Conservation (phyloP, 2,888 invertebrate species). For the Drosophila anceps region DNA sequence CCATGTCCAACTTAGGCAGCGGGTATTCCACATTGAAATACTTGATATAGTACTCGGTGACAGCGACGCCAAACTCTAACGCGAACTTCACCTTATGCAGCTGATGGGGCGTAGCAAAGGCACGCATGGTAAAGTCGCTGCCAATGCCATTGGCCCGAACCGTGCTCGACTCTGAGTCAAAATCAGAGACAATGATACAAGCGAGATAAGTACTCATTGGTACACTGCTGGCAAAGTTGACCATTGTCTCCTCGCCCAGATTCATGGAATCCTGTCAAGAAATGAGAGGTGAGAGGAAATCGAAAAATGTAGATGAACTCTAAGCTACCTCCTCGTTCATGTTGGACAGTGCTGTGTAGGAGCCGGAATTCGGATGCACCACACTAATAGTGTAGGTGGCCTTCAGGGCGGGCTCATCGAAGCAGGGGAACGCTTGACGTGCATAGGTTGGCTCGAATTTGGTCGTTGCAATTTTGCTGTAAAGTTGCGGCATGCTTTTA, state of each 20-base stretch:
- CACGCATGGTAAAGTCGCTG: constrained; percentile 88
- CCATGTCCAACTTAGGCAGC: constrained; percentile 90
- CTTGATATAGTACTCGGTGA: constrained; percentile 92
- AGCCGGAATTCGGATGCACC: constrained; percentile 88
- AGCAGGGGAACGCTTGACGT: constrained; percentile 97
- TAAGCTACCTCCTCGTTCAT: constrained; percentile 54
- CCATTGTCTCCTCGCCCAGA: constrained; percentile 87
- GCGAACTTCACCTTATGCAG: constrained; percentile 92
- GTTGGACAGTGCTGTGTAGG: constrained; percentile 92
- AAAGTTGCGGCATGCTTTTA: constrained; percentile 67
- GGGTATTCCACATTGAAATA: constrained; percentile 95
- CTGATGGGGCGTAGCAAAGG: constrained; percentile 91
- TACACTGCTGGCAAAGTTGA: constrained; percentile 92
- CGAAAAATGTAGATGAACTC: fast-evolving
- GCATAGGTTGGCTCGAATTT: constrained; percentile 98
- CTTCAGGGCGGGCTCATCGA: constrained; percentile 96
- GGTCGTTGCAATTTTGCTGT: constrained; percentile 92
- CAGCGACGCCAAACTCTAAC: constrained; percentile 89
- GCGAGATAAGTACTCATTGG: constrained; percentile 97
- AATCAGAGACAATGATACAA: constrained; percentile 96
- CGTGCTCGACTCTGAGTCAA: constrained; percentile 86
- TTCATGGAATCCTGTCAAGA: constrained; percentile 41
- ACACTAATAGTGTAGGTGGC: constrained; percentile 92
- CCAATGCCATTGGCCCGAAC: constrained; percentile 87
- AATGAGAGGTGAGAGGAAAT: not conserved